These are phyloP conservation scores for Semotilus atromaculatus DNA, from an alignment of 2,797 vertebrate species.

Conservation along the genomic window DNA sequence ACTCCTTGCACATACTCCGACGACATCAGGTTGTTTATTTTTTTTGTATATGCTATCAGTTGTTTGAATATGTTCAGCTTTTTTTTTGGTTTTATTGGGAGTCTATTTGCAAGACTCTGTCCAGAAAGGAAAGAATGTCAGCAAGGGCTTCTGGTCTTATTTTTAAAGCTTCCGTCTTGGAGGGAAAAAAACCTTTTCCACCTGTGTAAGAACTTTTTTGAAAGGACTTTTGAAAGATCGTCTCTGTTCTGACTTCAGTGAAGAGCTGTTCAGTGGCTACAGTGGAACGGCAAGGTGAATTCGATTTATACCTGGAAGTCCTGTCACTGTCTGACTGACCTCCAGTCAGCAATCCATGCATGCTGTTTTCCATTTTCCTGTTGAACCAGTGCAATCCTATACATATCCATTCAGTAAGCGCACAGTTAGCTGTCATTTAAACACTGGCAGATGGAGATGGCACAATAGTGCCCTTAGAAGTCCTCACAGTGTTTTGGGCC, in stretches of 20 bases:
- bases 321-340: conserved; percentile 27
- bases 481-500: background rate
- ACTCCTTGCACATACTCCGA: conserved; percentile 1
- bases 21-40: conserved; percentile 20
- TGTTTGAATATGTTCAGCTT: conserved; percentile 8
- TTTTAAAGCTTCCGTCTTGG: conserved; percentile 10
- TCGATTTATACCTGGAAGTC: conserved; percentile 27
- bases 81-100: conserved; percentile 17
- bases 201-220: conserved; percentile 16
- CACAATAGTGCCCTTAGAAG: background rate
- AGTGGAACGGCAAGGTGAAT: conserved; percentile 27
- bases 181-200: background rate
- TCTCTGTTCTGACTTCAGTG: conserved; percentile 26
- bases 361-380: conserved; percentile 68
- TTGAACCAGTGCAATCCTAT: conserved; percentile 62
- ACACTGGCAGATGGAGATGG: background rate
- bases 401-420: conserved; percentile 33
- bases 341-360: conserved; percentile 50
- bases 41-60: background rate
- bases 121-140: background rate
- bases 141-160: background rate
- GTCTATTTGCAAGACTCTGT: conserved; percentile 10
- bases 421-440: conserved; percentile 17
- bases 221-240: conserved; percentile 30
- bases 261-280: conserved; percentile 25